Percentiles rank a stretch among this genome's conserved stretches.
Conservation (phyloP, 2,888 invertebrate species). For the Tridacna gigas region DNA sequence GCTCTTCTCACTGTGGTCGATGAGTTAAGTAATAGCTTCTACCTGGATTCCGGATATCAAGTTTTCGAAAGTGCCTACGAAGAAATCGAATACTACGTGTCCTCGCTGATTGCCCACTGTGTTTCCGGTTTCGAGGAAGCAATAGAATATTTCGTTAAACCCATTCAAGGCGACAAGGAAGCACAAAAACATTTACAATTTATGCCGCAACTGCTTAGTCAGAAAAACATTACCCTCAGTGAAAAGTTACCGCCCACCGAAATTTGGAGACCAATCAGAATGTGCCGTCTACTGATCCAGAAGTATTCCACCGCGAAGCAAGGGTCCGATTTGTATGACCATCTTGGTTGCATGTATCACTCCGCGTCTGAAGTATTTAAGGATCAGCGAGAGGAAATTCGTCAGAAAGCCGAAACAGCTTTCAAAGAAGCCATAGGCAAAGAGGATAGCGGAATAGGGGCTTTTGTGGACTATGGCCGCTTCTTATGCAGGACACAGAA, state of each 20-base stretch:
- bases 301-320: slow-evolving; percentile 64
- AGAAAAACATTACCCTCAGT: slow-evolving; percentile 69
- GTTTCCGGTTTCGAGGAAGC: slow-evolving; percentile 68
- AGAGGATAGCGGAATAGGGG: slow-evolving; percentile 68
- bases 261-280: slow-evolving; percentile 71
- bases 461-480: slow-evolving; percentile 69
- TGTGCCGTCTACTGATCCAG: slow-evolving; percentile 68
- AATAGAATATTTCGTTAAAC: slow-evolving; percentile 69
- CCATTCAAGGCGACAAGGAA: slow-evolving; percentile 65
- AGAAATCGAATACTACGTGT: slow-evolving; percentile 60
- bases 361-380: slow-evolving; percentile 65
- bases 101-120: slow-evolving; percentile 60
- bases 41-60: slow-evolving; percentile 70
- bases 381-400: slow-evolving; percentile 60
- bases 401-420: slow-evolving; percentile 62
- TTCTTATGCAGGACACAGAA: slow-evolving; percentile 62
- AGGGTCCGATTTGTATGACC: slow-evolving; percentile 68
- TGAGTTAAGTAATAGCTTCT: slow-evolving; percentile 68
- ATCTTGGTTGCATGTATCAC: slow-evolving; percentile 70
- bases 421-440: slow-evolving; percentile 67
- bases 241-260: slow-evolving; percentile 66
- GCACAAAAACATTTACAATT: slow-evolving; percentile 66
- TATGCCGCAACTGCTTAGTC: slow-evolving; percentile 66
- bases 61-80: slow-evolving; percentile 64
- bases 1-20: slow-evolving; percentile 60